phyloP scores from a whole-genome alignment of 2,888 invertebrate species.

The Oligia fasciuncula region DNA sequence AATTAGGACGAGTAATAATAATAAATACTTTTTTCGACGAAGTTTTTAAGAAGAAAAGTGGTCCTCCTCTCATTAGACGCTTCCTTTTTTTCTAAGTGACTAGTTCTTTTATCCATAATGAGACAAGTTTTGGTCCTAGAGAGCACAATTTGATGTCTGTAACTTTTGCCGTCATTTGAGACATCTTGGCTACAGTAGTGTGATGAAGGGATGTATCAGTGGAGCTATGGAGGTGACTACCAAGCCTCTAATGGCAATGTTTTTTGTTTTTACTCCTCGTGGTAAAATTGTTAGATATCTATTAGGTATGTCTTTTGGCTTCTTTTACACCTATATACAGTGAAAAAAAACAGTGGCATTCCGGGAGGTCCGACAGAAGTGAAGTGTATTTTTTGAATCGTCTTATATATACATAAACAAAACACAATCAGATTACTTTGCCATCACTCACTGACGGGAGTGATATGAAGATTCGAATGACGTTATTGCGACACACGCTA shows the following conservation, averaged over 20 bases:
- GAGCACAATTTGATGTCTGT: slow-evolving; percentile 9
- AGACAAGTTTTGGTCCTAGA: slow-evolving; percentile 23
- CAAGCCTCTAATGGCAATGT: background rate
- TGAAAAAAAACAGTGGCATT: too few species aligned
- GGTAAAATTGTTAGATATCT: background rate
- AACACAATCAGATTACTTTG: too few species aligned
- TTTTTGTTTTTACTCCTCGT: background rate
- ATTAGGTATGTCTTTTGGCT: background rate
- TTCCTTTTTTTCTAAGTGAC: slow-evolving; percentile 37
- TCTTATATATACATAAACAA: too few species aligned
- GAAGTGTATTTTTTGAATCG: too few species aligned
- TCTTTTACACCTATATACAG: too few species aligned
- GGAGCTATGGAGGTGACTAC: too few species aligned
- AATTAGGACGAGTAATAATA: slow-evolving; percentile 28
- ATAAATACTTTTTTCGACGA: slow-evolving; percentile 1
- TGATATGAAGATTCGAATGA: too few species aligned
- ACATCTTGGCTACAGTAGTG: background rate
- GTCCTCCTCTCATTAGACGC: slow-evolving; percentile 35
- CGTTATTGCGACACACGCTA: too few species aligned
- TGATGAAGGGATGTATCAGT: background rate
- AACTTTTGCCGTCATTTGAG: background rate
- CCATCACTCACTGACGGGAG: too few species aligned
- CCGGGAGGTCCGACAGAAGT: too few species aligned
- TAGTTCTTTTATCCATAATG: slow-evolving; percentile 32
- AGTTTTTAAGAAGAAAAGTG: slow-evolving; percentile 19